Percentiles rank a stretch among this genome's conserved stretches.
Evolutionary conservation across 2,113 vertebrate genomes (phyloP).

Genomic region (Pteruthius melanotis): DNA sequence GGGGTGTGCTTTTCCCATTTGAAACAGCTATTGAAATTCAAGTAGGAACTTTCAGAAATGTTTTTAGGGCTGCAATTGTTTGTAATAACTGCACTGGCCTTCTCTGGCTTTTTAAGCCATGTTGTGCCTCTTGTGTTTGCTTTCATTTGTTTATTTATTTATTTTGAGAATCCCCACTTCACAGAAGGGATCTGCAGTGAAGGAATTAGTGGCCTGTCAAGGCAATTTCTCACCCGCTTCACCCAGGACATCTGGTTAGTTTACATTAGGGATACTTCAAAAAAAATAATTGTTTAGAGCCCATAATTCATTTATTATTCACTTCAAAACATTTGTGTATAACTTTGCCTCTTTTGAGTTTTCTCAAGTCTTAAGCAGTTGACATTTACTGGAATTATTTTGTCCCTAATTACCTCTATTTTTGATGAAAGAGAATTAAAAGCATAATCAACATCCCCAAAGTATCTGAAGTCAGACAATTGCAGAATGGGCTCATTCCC

Average conservation of each 20-base stretch:
- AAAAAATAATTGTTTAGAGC: conserved; percentile 15
- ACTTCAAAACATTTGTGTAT: background rate
- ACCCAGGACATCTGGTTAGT: background rate
- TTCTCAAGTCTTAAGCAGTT: background rate
- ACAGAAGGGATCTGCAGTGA: background rate
- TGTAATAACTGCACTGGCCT: background rate
- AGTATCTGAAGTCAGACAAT: conserved; percentile 2
- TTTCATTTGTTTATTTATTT: conserved; percentile 22
- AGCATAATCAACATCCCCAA: conserved; percentile 36
- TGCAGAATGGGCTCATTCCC: background rate
- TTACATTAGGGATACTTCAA: background rate
- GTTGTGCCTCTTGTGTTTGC: background rate
- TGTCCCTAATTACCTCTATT: conserved; percentile 43
- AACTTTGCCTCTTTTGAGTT: background rate
- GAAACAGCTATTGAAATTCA: background rate
- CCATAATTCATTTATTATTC: background rate
- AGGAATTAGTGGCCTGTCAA: conserved; percentile 30
- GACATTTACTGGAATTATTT: conserved; percentile 44
- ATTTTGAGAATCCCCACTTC: conserved; percentile 7
- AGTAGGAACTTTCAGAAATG: background rate
- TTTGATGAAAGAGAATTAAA: conserved; percentile 58
- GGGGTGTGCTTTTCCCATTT: background rate
- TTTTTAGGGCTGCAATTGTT: background rate
- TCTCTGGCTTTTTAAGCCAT: background rate
- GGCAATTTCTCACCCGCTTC: conserved; percentile 52